Evolutionary conservation across 2,797 vertebrate species (phyloP).

Genomic region (Cirrhinus mrigala): DNA sequence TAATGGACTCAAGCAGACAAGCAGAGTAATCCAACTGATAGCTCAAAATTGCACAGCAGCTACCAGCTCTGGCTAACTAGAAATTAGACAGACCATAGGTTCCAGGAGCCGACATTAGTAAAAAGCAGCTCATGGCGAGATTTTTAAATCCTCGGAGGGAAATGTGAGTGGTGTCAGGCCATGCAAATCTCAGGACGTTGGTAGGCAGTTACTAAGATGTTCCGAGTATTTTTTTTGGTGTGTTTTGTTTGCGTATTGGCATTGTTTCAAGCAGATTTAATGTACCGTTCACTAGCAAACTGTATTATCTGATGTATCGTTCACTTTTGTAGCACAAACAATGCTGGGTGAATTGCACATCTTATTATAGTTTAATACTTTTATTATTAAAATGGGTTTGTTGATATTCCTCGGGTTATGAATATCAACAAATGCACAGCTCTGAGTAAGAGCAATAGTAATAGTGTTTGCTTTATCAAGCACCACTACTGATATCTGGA

Average conservation of each 20-base stretch:
- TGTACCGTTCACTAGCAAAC: not conserved
- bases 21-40: conserved; percentile 48
- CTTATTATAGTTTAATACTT: not conserved
- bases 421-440: not conserved
- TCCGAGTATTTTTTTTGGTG: too few relatives aligned
- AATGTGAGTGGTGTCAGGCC: not conserved
- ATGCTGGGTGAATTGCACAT: not conserved
- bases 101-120: not conserved
- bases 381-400: not conserved
- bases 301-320: not conserved
- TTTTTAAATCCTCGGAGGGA: not conserved
- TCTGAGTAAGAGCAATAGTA: not conserved
- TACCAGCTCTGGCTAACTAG: not conserved
- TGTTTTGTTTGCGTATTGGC: not conserved
- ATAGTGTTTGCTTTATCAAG: not conserved
- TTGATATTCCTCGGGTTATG: not conserved
- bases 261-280: not conserved
- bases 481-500: not conserved
- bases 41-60: conserved; percentile 36
- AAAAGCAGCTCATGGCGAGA: not conserved
- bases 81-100: conserved; percentile 24
- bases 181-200: not conserved
- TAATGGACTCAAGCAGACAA: conserved; percentile 59
- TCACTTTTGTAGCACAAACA: not conserved
- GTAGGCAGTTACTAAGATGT: not conserved